Conservation (phyloP, 2,888 invertebrate genomes). For the Ypsolopha scabrella region DNA sequence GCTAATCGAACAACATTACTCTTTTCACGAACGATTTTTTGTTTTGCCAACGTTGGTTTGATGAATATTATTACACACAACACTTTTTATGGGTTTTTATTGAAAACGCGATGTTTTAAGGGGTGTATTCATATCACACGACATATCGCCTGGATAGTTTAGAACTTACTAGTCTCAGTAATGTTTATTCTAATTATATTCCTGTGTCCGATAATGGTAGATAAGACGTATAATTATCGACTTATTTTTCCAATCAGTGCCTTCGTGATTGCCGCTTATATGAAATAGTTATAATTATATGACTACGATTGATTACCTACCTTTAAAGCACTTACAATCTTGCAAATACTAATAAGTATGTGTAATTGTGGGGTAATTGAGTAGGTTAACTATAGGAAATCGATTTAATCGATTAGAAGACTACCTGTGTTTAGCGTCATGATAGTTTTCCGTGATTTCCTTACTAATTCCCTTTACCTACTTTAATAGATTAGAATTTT, state of each 20-base stretch:
- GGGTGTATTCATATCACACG: background rate
- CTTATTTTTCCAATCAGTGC: conserved; percentile 21
- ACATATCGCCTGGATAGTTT: background rate
- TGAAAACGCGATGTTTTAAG: background rate
- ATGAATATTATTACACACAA: background rate
- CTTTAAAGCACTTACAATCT: too few species aligned
- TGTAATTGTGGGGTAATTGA: too few species aligned
- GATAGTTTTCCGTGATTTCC: too few species aligned
- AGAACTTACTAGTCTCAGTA: background rate
- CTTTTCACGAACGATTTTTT: too few species aligned
- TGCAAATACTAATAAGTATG: too few species aligned
- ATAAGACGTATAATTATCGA: conserved; percentile 16
- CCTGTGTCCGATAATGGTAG: conserved; percentile 17
- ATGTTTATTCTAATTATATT: conserved; percentile 9
- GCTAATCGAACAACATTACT: too few species aligned
- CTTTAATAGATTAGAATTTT: too few species aligned
- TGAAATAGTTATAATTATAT: conserved; percentile 7
- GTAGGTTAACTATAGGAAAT: too few species aligned
- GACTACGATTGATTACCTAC: too few species aligned
- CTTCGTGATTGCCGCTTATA: conserved; percentile 28
- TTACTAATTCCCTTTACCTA: too few species aligned
- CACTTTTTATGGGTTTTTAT: background rate
- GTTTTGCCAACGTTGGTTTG: background rate
- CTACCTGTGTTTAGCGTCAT: too few species aligned
- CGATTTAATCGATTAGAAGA: too few species aligned